A percentile compares a stretch with the other conserved stretches of the same genome.
phyloP scores from a whole-genome alignment of 2,113 vertebrate genomes.

The Trematocara zebra region DNA sequence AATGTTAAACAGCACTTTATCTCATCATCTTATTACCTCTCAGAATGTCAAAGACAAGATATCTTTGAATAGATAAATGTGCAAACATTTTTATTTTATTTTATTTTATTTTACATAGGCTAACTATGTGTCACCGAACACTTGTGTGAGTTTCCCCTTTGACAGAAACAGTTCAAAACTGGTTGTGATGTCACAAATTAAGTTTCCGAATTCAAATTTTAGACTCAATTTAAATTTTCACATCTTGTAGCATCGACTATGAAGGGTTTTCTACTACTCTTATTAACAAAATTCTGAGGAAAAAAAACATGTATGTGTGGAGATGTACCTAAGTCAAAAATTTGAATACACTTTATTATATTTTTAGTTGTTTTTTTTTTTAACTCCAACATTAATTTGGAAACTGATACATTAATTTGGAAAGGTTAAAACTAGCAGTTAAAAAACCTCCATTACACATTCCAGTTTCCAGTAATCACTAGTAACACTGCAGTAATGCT shows the following conservation, averaged over 20 bases:
- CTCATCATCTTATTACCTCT: neutral
- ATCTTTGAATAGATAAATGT: neutral
- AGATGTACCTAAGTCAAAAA: neutral
- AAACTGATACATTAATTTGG: neutral
- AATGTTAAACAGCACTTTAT: neutral
- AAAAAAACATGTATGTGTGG: neutral
- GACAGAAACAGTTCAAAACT: neutral
- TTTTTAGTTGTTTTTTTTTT: neutral
- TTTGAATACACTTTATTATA: neutral
- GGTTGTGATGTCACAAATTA: neutral
- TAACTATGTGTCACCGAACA: neutral
- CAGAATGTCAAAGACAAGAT: neutral
- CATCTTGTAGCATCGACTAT: neutral
- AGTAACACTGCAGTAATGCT: neutral
- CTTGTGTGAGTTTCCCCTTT: neutral
- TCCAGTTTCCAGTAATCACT: neutral
- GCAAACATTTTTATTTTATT: neutral
- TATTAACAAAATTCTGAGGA: neutral
- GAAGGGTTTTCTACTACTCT: neutral
- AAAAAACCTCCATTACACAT: neutral
- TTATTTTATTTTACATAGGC: neutral
- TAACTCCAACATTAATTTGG: neutral
- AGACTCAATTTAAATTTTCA: neutral
- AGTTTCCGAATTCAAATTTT: neutral
- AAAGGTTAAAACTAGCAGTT: neutral